phyloP scores from a whole-genome alignment of 2,113 vertebrate species.

The Symphodus melops region DNA sequence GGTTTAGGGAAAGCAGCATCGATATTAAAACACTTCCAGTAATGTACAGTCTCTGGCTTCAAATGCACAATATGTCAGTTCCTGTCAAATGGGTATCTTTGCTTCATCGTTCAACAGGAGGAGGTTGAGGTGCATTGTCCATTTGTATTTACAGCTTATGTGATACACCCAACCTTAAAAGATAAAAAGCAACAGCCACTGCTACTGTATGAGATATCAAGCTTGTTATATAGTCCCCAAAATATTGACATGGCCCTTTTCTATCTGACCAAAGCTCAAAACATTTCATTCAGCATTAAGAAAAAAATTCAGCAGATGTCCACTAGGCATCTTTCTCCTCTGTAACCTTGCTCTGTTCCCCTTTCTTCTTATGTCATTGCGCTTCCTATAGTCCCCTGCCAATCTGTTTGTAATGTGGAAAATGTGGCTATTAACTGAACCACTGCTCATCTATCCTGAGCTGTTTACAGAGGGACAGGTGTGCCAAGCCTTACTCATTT shows the following conservation, averaged over 20 bases:
- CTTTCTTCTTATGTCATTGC: background rate
- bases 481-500: conserved; percentile 60
- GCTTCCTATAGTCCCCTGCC: background rate
- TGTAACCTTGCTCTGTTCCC: background rate
- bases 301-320: conserved; percentile 22
- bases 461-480: conserved; percentile 62
- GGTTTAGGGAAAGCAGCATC: no score
- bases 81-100: no score
- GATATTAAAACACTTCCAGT: no score
- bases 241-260: background rate
- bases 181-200: no score
- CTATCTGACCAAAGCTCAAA: conserved; percentile 18
- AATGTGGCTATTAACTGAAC: conserved; percentile 43
- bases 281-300: conserved; percentile 18
- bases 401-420: conserved; percentile 44
- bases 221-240: conserved; percentile 8
- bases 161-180: no score
- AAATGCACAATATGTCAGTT: no score
- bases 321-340: background rate
- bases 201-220: background rate
- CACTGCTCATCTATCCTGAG: conserved; percentile 53
- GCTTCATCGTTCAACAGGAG: no score
- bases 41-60: no score
- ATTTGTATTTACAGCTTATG: no score
- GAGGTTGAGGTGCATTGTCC: no score